These are phyloP conservation scores for Morus bassanus DNA, from an alignment of 2,797 vertebrate species.

Conservation along the genomic window DNA sequence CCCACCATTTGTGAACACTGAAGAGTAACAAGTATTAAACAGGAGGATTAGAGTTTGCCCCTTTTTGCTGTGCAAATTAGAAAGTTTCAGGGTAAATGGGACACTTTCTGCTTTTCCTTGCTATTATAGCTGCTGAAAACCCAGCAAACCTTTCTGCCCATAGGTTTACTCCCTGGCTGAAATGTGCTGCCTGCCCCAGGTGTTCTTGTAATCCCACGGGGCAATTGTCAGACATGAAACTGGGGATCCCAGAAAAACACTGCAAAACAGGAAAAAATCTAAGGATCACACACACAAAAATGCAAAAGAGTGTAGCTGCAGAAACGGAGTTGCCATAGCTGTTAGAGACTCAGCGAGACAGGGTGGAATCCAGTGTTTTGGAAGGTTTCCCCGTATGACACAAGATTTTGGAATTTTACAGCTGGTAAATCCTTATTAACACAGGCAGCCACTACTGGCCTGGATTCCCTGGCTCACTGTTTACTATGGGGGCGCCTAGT, in stretches of 20 bases:
- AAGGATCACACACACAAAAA: constrained; percentile 59
- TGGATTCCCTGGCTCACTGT: constrained; percentile 71
- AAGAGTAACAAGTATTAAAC: background rate
- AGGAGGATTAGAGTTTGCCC: background rate
- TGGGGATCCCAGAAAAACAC: constrained; percentile 76
- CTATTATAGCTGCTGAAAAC: background rate
- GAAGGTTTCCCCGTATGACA: constrained; percentile 87
- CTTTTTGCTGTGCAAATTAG: background rate
- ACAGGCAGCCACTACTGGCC: constrained; percentile 82
- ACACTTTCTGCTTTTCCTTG: background rate
- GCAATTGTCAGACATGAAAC: background rate
- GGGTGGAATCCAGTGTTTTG: constrained; percentile 88
- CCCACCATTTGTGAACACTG: background rate
- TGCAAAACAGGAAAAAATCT: constrained; percentile 81
- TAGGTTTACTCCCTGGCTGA: background rate
- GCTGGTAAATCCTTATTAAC: constrained; percentile 88
- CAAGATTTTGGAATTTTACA: constrained; percentile 86
- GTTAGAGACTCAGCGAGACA: constrained; percentile 68
- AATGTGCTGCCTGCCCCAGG: background rate
- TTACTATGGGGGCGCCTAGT: constrained; percentile 71
- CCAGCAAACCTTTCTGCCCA: background rate
- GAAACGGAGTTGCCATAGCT: constrained; percentile 77
- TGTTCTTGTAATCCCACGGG: constrained; percentile 3
- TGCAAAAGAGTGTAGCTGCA: constrained; percentile 64
- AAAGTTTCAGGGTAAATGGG: background rate